phyloP scores from a whole-genome alignment of 2,888 invertebrate species.

The Parnassius apollo region DNA sequence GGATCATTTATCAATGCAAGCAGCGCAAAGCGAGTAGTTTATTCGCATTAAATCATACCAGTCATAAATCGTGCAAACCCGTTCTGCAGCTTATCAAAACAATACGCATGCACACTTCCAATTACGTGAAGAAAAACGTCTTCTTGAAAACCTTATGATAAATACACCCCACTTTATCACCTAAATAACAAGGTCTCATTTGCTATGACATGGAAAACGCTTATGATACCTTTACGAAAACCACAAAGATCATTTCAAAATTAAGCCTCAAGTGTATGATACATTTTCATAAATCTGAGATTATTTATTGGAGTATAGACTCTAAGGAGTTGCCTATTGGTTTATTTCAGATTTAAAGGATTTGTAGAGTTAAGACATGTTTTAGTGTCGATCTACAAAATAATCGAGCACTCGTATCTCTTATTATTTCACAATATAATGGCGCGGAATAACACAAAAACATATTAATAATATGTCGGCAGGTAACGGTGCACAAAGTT shows the following conservation, averaged over 20 bases:
- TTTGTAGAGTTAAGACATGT: slow-evolving; percentile 59
- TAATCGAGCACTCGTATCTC: slow-evolving; percentile 63
- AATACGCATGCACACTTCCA: slow-evolving; percentile 80
- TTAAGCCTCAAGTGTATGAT: slow-evolving; percentile 79
- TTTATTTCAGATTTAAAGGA: slow-evolving; percentile 65
- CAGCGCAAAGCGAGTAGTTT: slow-evolving; percentile 74
- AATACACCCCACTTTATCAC: slow-evolving; percentile 49
- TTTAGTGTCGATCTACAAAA: slow-evolving; percentile 49
- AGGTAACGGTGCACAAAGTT: slow-evolving; percentile 33
- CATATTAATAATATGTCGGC: slow-evolving; percentile 42
- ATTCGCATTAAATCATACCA: slow-evolving; percentile 80
- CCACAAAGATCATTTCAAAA: slow-evolving; percentile 70
- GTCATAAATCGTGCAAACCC: slow-evolving; percentile 79
- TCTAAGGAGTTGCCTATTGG: slow-evolving; percentile 75
- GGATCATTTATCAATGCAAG: slow-evolving; percentile 73
- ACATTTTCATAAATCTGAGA: slow-evolving; percentile 79
- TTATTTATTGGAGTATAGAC: slow-evolving; percentile 78
- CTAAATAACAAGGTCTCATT: slow-evolving; percentile 53
- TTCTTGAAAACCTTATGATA: slow-evolving; percentile 44
- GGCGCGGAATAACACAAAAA: slow-evolving; percentile 47
- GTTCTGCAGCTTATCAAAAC: slow-evolving; percentile 81
- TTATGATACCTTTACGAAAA: slow-evolving; percentile 49
- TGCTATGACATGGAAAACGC: slow-evolving; percentile 43
- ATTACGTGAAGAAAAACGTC: slow-evolving; percentile 59
- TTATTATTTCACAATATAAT: slow-evolving; percentile 44